A percentile compares a stretch with the other conserved stretches of the same genome.
Conservation (phyloP, 2,888 invertebrate genomes). For the Embidobia sp. region DNA sequence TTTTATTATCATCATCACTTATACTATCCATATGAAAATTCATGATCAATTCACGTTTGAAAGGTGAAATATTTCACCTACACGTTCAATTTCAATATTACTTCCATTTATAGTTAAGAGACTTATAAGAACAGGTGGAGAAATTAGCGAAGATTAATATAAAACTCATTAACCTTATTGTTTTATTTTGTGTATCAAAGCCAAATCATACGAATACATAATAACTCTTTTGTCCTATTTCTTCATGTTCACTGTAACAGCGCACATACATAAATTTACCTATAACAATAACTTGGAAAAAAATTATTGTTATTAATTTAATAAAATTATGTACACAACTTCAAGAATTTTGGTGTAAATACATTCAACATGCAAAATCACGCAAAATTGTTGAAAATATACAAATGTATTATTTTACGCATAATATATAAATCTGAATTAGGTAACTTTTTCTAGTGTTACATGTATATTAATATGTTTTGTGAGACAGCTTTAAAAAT, state of each 20-base stretch:
- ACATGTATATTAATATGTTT: background rate
- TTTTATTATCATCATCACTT: conserved; percentile 35
- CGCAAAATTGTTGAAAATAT: conserved; percentile 10
- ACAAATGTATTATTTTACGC: background rate
- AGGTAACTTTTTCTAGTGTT: no score
- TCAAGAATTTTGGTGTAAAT: conserved; percentile 17
- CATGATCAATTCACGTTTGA: conserved; percentile 33
- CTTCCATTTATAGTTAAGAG: conserved; percentile 16
- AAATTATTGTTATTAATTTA: background rate
- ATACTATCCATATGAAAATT: conserved; percentile 38
- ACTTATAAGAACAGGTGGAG: conserved; percentile 20
- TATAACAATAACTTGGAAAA: conserved; percentile 37
- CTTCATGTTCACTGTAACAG: conserved; percentile 22
- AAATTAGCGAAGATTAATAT: conserved; percentile 29
- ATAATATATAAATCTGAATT: no score
- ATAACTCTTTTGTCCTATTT: background rate
- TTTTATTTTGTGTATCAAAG: conserved; percentile 45
- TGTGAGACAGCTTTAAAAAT: no score
- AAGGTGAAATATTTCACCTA: conserved; percentile 20
- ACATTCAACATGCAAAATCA: conserved; percentile 28
- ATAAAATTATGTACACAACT: conserved; percentile 22
- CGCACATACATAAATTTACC: conserved; percentile 28
- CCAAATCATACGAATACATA: conserved; percentile 25
- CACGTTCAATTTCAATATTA: conserved; percentile 1
- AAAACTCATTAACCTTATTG: conserved; percentile 11